Evolutionary conservation across 2,797 vertebrate genomes (phyloP), one percentile per base, ranked within the genome.

Genomic region (Brachyrhaphis roseni): DNA sequence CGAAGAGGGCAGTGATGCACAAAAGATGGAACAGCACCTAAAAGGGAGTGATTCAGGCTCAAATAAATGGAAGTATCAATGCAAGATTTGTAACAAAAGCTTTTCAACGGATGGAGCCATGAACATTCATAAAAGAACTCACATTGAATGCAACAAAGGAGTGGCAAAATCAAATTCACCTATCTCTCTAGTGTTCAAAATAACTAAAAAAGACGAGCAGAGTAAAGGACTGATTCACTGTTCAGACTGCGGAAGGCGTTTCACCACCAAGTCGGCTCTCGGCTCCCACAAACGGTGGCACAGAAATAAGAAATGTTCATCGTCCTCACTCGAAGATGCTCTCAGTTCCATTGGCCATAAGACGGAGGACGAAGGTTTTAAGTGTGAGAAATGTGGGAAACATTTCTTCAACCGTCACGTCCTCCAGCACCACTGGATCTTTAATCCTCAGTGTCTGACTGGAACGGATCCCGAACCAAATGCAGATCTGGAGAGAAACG

Each of bases 241-340:
- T 86, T 80, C 85, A 2, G 95, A 96, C 43, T 97, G 96, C 76
- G 95, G 95, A 28, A 94, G 95, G 76, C 82, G 84, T 49, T 97
- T 96, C 83, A 82, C 88, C 45, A 91, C 94, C 26, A 96, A 95
- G 85, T 92, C 95, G 0, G 95, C 95, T 3, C 95, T 96, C 0
- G 94, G 95, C 45, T 95, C 94, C 62, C 96, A 96, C 84, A 95
- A 83, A 85, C 84, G 95, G 81, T 96, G 95, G 95, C 96, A 96
- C 88, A 92, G 83, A 73, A 94, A 95, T 20, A 95, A 95, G 85
- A 94, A 89, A 62, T 87, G 88, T 47, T 89, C 91, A 1, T 79
- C n/a, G 0, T 75, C 91, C 77, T 76, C 79, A 1, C 78, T 84
- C 20, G 94, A 93, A 82, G 91, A 88, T 5, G 90, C 91, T 51